phyloP scores from a whole-genome alignment of 2,113 vertebrate genomes.

The Macquaria australasica region DNA sequence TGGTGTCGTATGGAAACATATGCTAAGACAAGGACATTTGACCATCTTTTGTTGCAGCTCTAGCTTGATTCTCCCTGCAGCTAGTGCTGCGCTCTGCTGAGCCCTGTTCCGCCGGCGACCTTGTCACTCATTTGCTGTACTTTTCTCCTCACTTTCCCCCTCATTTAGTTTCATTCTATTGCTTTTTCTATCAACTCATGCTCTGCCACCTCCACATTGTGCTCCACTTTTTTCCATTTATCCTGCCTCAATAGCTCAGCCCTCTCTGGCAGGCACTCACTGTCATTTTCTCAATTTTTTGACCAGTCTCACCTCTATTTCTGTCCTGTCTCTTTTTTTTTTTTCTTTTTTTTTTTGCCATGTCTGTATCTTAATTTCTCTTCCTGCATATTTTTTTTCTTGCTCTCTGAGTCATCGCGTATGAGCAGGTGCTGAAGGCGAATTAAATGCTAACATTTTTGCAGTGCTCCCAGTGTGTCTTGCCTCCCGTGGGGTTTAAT shows the following conservation, averaged over 20 bases:
- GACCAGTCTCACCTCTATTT: slow-evolving; percentile 53
- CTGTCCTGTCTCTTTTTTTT: slow-evolving; percentile 27
- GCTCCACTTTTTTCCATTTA: slow-evolving; percentile 53
- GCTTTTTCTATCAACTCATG: slow-evolving; percentile 55
- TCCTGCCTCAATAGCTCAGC: slow-evolving; percentile 33
- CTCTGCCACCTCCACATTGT: slow-evolving; percentile 52
- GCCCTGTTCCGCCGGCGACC: slow-evolving; percentile 14
- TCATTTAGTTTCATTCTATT: slow-evolving; percentile 56
- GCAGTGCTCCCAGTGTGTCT: neutral
- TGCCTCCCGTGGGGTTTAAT: slow-evolving; percentile 28
- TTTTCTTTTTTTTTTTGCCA: neutral
- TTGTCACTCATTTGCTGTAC: slow-evolving; percentile 55
- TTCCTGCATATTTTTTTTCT: neutral
- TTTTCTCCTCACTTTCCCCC: slow-evolving; percentile 56
- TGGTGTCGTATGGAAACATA: neutral
- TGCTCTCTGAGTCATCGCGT: slow-evolving; percentile 4
- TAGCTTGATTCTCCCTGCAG: neutral
- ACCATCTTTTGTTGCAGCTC: slow-evolving; percentile 21
- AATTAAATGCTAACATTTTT: slow-evolving; percentile 47
- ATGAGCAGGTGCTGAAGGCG: slow-evolving; percentile 32
- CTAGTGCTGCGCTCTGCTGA: slow-evolving; percentile 8
- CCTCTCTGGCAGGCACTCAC: slow-evolving; percentile 39
- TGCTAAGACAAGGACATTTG: neutral
- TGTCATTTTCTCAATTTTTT: slow-evolving; percentile 49
- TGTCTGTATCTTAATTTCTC: slow-evolving; percentile 8